These are phyloP conservation scores for Bunonema sp. DNA, from an alignment of 2,888 invertebrate genomes.

Conservation along the genomic window DNA sequence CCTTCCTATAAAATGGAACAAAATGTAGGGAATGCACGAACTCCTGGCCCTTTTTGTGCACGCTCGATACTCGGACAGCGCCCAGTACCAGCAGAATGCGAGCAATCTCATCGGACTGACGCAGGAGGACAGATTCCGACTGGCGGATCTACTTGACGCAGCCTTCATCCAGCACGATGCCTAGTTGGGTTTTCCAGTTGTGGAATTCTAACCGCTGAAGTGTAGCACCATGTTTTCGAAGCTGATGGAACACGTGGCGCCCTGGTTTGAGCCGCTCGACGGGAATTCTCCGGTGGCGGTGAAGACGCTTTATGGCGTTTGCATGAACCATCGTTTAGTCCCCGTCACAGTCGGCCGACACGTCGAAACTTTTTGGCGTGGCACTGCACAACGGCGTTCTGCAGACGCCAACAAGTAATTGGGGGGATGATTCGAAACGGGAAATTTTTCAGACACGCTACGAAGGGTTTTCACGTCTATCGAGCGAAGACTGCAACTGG, in stretches of 20 bases:
- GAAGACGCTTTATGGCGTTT: no score
- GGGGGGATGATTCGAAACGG: slow-evolving; percentile 45
- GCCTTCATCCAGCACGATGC: slow-evolving; percentile 60
- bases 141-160: slow-evolving; percentile 60
- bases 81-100: slow-evolving; percentile 49
- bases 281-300: not conserved
- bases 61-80: slow-evolving; percentile 60
- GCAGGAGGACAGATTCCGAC: slow-evolving; percentile 49
- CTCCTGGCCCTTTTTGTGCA: slow-evolving; percentile 65
- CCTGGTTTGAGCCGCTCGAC: slow-evolving; percentile 18
- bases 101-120: slow-evolving; percentile 29
- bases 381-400: not conserved
- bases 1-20: not conserved
- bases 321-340: no score
- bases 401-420: slow-evolving; percentile 35
- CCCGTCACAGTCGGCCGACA: no score
- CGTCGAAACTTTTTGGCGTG: no score
- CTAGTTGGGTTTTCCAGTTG: slow-evolving; percentile 54
- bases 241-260: slow-evolving; percentile 18
- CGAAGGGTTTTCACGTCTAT: slow-evolving; percentile 48
- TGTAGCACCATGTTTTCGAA: slow-evolving; percentile 14
- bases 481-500: slow-evolving; percentile 57
- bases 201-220: not conserved
- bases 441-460: slow-evolving; percentile 47
- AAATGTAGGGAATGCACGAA: slow-evolving; percentile 66